Percentiles rank a stretch among this genome's conserved stretches.
Evolutionary conservation across 2,113 vertebrate genomes (phyloP).

Genomic region (Nyctibius bracteatus): DNA sequence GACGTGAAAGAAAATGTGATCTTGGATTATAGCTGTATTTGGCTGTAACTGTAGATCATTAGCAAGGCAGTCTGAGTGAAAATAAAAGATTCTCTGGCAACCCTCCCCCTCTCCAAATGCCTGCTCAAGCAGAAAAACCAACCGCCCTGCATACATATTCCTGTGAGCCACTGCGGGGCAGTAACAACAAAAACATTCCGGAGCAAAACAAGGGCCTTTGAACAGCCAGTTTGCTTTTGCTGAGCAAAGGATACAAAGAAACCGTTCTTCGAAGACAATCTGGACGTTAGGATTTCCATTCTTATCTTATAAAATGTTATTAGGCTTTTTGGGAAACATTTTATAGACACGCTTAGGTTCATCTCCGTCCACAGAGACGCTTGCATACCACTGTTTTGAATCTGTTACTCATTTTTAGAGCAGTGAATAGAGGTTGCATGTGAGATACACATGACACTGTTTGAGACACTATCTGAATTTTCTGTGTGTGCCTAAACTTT

Average conservation of each 20-base stretch:
- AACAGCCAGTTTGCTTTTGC: neutral
- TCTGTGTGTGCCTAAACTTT: conserved; percentile 25
- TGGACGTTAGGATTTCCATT: conserved; percentile 1
- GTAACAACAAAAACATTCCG: conserved; percentile 71
- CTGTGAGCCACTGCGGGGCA: conserved; percentile 66
- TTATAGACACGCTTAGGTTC: neutral
- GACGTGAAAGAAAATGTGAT: conserved; percentile 27
- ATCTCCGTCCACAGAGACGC: neutral
- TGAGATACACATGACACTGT: neutral
- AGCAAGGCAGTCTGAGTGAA: conserved; percentile 39
- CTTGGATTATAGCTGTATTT: conserved; percentile 30
- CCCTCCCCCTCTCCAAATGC: conserved; percentile 14
- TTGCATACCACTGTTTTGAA: neutral
- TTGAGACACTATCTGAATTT: conserved; percentile 38
- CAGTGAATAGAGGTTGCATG: neutral
- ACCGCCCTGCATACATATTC: conserved; percentile 58
- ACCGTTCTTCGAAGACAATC: neutral
- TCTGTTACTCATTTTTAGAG: conserved; percentile 1
- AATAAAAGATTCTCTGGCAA: conserved; percentile 39
- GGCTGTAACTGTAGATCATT: conserved; percentile 48
- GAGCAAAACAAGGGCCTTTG: conserved; percentile 28
- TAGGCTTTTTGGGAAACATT: neutral
- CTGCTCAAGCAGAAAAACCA: conserved; percentile 33
- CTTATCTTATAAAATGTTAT: neutral
- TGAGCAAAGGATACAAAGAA: conserved; percentile 5